A percentile compares a stretch with the other conserved stretches of the same genome.
These are phyloP conservation scores for Cyprichromis sp. DNA, from an alignment of 2,113 vertebrate genomes.

Conservation along the genomic window DNA sequence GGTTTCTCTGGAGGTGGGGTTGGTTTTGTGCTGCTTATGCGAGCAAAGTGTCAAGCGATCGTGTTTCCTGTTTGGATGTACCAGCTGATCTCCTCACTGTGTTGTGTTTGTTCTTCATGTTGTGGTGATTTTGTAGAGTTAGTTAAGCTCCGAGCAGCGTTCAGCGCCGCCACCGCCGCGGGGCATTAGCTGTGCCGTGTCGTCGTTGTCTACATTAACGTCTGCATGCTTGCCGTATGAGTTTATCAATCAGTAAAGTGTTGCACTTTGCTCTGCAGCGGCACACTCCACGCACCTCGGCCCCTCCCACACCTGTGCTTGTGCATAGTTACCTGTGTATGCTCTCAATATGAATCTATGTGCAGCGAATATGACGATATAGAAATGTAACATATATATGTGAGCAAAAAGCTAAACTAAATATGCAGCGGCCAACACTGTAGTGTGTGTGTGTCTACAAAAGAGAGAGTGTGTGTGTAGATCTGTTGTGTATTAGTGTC, in stretches of 20 bases:
- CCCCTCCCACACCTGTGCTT: not conserved
- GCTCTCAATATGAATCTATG: not conserved
- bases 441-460: not conserved
- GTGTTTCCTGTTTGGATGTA: not conserved
- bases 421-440: slow-evolving; percentile 2
- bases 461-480: not conserved
- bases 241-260: not conserved
- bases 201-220: not conserved
- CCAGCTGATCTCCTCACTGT: not conserved
- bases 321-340: not conserved
- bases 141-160: not conserved
- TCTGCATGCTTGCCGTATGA: slow-evolving; percentile 1
- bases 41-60: not conserved
- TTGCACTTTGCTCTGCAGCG: not conserved
- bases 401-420: not conserved
- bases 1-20: not conserved
- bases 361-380: not conserved
- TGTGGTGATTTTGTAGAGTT: not conserved
- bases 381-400: not conserved
- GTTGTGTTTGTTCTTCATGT: not conserved
- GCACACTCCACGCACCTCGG: not conserved
- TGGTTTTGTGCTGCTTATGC: not conserved
- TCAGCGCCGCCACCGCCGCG: not conserved
- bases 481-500: slow-evolving; percentile 19
- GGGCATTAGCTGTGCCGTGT: not conserved